These are phyloP conservation scores for Cyanoderma ruficeps DNA, from an alignment of 2,113 vertebrate species.

Conservation along the genomic window DNA sequence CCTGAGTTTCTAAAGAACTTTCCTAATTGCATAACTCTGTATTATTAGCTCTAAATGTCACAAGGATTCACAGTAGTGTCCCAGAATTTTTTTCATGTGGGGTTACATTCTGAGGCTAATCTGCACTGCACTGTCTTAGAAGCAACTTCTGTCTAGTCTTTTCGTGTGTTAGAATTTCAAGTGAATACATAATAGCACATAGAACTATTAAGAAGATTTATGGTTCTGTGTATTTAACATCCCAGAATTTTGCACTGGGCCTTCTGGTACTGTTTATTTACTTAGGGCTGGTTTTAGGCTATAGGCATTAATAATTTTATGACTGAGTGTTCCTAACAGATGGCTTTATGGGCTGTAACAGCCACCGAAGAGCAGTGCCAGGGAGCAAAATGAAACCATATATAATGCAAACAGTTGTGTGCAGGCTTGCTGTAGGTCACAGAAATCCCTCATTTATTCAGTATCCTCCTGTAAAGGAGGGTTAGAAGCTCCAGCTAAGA, in stretches of 20 bases:
- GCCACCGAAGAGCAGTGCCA: constrained; percentile 42
- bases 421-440: constrained; percentile 38
- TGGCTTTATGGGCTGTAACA: constrained; percentile 61
- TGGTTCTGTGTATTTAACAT: constrained; percentile 33
- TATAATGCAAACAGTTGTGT: constrained; percentile 48
- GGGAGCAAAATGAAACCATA: constrained; percentile 46
- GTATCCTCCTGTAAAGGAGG: background rate
- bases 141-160: constrained; percentile 8
- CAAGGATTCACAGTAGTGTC: background rate
- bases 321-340: constrained; percentile 51
- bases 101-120: background rate
- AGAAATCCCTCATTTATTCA: constrained; percentile 35
- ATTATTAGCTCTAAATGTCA: constrained; percentile 10
- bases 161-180: constrained; percentile 8
- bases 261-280: constrained; percentile 67
- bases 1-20: background rate
- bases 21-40: background rate
- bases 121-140: background rate
- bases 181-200: constrained; percentile 20
- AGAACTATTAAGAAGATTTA: constrained; percentile 52
- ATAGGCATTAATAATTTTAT: constrained; percentile 61
- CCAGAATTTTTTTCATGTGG: background rate
- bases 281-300: constrained; percentile 53
- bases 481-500: constrained; percentile 11
- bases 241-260: constrained; percentile 39